Base-by-base conservation (phyloP, 2,888 invertebrate species). In the Drosophila basisetae region DNA sequence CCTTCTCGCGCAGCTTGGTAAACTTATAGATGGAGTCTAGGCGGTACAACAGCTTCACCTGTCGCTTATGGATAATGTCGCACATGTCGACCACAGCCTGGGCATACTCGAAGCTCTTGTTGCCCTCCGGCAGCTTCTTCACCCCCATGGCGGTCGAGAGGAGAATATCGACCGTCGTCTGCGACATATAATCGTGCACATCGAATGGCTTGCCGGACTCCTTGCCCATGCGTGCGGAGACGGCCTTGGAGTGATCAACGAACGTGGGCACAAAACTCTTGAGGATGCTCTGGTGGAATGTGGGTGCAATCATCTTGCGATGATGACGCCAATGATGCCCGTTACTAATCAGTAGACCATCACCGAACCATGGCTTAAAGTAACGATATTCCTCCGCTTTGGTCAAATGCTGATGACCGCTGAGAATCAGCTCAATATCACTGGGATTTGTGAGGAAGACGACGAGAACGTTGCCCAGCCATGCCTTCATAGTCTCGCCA, bases 31-130 rank as follows among this genome's bases (percentile, higher is more conserved):
- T 93, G 73, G 95, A 92, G 79, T 97, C 96, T 22, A 96, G 95
- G 74, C 96, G 94, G 58, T 97, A 93, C 95, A 96, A 96, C 33
- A 96, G 92, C 91, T 96, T 96, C 75, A 96, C 95, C 89, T 97
- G 97, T 60, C 97, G 95, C 79, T 96, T 94, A 86, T 97, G 97
- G 9, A 97, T 95, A 63, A 97, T 97, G 82, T 96, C 96, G 89
- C 96, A 97, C 96, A 97, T 96, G 84, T 97, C 97, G 95, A 97
- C 96, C 0, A 97, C 97, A 73, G 97, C 97, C 95, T 96, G 95
- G 7, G 97, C 97, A 87, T 97, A 97, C 87, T 97, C 96, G 89
- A 95, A 96, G 61, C 97, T 96, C 79, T 86, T 95, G 94, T 89
- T 95, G 94, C 92, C 95, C 94, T 91, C 96, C 95, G 92, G 96